Conservation (phyloP, 2,888 invertebrate species). For the Seira musarum region DNA sequence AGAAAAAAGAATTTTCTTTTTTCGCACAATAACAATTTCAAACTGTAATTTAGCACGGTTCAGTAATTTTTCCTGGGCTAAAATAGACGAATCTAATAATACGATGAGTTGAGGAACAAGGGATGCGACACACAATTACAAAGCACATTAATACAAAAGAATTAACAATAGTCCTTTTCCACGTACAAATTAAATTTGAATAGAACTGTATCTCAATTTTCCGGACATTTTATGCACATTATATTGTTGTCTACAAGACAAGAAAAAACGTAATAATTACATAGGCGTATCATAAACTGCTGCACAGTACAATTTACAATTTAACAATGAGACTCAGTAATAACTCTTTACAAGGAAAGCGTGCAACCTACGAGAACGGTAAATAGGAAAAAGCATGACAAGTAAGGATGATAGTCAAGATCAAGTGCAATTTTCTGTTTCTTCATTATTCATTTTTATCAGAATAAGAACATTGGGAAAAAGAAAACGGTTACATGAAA, state of each 20-base stretch:
- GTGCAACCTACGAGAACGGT: background rate
- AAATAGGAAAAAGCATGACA: conserved; percentile 1
- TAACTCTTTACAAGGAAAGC: conserved; percentile 9
- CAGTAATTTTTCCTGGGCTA: conserved; percentile 20
- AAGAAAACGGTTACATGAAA: no score
- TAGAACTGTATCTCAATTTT: conserved; percentile 10
- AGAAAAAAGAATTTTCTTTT: background rate
- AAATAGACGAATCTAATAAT: no score
- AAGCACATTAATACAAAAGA: conserved; percentile 8
- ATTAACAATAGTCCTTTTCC: background rate
- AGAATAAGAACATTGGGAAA: no score
- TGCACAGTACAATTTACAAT: background rate
- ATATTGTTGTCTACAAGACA: background rate
- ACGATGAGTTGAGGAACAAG: background rate
- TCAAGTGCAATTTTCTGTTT: no score
- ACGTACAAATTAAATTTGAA: conserved; percentile 6
- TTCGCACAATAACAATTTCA: conserved; percentile 41
- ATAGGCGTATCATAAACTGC: background rate
- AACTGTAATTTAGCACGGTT: conserved; percentile 41
- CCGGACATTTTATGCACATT: conserved; percentile 3
- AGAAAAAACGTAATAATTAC: background rate
- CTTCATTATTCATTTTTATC: no score
- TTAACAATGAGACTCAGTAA: conserved; percentile 1
- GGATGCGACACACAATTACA: background rate
- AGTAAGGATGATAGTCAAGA: background rate